phyloP scores from a whole-genome alignment of 1,140 invertebrate genomes.

The Formica selysi region DNA sequence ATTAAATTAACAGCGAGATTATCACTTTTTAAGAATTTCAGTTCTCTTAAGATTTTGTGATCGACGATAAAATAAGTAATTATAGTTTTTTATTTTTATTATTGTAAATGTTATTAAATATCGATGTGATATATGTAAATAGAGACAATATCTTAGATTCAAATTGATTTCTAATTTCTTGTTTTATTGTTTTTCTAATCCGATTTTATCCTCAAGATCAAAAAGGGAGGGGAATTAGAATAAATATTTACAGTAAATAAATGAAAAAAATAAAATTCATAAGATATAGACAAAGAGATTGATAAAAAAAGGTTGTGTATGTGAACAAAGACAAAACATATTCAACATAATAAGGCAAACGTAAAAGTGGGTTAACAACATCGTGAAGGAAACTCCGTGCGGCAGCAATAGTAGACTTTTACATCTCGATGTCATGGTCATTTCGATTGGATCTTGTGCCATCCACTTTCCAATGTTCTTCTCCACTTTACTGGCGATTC shows the following conservation, averaged over 20 bases:
- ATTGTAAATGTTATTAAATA: no score
- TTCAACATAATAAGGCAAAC: neutral
- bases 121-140: no score
- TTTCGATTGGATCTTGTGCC: conserved; percentile 70
- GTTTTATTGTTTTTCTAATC: no score
- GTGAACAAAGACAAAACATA: neutral
- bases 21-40: no score
- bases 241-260: neutral
- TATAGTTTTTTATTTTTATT: no score
- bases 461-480: conserved; percentile 71
- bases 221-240: neutral
- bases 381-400: neutral
- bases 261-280: neutral
- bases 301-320: no score
- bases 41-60: no score
- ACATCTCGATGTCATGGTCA: conserved; percentile 78
- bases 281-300: neutral
- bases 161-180: no score
- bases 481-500: conserved; percentile 58
- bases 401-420: conserved; percentile 68
- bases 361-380: conserved; percentile 56
- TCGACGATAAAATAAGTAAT: no score
- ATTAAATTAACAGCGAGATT: no score
- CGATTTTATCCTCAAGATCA: neutral
- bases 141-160: no score